Evolutionary conservation across 2,797 vertebrate genomes (phyloP).

Genomic region (Momotus momota): DNA sequence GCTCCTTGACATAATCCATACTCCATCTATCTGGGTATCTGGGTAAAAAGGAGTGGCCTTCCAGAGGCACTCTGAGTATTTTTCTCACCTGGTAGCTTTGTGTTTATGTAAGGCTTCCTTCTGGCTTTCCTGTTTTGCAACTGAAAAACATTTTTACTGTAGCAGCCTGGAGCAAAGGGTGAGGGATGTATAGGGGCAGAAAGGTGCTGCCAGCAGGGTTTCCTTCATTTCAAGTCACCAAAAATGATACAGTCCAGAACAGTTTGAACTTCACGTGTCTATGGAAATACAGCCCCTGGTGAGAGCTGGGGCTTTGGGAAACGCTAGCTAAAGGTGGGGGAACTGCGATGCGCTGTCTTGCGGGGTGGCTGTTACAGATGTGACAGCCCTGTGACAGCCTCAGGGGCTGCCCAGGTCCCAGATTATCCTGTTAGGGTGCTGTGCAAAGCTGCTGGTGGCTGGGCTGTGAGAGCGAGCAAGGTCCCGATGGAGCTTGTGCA

Average conservation of each 20-base stretch:
- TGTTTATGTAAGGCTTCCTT: not conserved
- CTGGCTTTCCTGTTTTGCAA: not conserved
- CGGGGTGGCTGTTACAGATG: not conserved
- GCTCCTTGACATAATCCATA: not conserved
- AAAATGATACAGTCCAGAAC: not conserved
- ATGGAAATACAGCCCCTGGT: not conserved
- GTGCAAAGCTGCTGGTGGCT: not conserved
- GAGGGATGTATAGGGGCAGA: not conserved
- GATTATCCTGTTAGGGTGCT: not conserved
- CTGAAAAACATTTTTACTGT: not conserved
- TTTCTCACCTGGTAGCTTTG: not conserved
- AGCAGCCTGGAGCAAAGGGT: not conserved
- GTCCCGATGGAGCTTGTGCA: rapidly evolving
- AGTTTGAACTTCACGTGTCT: not conserved
- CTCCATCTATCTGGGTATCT: not conserved
- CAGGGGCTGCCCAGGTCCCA: rapidly evolving
- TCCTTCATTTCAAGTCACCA: not conserved
- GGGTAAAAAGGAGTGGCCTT: not conserved
- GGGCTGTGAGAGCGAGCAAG: rapidly evolving
- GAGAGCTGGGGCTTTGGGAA: not conserved
- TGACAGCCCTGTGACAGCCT: no score
- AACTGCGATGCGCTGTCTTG: not conserved
- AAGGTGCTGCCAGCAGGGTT: not conserved
- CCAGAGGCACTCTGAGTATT: not conserved
- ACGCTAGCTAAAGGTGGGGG: not conserved